Percentiles rank a stretch among this genome's conserved stretches.
Evolutionary conservation across 2,113 vertebrate genomes (phyloP).

Genomic region (Alectura lathami): DNA sequence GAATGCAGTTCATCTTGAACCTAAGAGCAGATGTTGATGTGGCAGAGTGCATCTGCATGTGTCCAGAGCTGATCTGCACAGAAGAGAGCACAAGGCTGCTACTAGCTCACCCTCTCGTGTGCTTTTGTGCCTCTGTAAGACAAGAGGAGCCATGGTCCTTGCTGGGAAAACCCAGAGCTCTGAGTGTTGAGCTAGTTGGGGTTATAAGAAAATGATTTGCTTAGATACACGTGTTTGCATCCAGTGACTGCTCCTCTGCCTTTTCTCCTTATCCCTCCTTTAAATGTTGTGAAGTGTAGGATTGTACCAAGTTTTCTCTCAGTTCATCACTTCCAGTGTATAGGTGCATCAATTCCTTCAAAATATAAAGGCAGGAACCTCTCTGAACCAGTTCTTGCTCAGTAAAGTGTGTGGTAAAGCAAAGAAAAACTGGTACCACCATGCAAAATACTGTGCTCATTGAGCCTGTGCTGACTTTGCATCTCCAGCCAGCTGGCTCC

Average conservation of each 20-base stretch:
- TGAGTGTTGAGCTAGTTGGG: background rate
- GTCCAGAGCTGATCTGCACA: background rate
- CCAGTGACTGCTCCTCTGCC: accelerated
- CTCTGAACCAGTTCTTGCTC: slow-evolving; percentile 2
- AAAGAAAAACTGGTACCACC: background rate
- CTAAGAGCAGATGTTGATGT: accelerated
- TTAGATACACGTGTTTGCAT: background rate
- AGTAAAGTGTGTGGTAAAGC: background rate
- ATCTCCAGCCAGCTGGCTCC: slow-evolving; percentile 18
- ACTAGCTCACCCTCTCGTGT: background rate
- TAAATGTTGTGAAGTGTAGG: background rate
- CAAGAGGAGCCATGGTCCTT: background rate
- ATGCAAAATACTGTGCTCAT: background rate
- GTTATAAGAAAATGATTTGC: background rate
- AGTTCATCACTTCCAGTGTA: background rate
- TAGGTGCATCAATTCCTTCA: background rate
- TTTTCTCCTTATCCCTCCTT: background rate
- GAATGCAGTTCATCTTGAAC: background rate
- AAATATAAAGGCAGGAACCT: background rate
- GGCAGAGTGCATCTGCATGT: accelerated
- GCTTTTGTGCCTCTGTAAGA: background rate
- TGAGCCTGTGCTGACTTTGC: background rate
- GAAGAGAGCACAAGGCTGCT: background rate
- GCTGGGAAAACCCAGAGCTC: background rate
- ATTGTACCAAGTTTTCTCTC: background rate